Conservation (phyloP, 2,797 vertebrate species). For the Dendrocincla fuliginosa region DNA sequence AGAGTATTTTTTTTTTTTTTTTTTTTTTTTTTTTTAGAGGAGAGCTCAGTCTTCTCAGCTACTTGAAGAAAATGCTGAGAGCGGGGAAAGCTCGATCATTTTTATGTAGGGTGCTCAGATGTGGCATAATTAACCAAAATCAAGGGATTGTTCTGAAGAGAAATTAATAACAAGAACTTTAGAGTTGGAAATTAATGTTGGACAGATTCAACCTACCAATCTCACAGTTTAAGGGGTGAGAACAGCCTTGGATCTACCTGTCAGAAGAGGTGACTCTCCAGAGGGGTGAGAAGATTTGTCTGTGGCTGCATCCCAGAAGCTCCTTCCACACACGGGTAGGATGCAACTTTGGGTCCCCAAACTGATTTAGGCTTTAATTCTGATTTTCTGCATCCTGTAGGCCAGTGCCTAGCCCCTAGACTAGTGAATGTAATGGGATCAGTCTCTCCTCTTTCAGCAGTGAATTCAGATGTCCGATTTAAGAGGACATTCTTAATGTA, state of each 20-base stretch:
- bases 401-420: neutral
- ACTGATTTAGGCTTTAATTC: neutral
- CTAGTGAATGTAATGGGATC: neutral
- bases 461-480: neutral
- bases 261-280: neutral
- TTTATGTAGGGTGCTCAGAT: neutral
- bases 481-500: neutral
- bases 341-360: rapidly evolving
- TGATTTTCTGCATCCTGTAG: neutral
- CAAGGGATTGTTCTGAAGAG: neutral
- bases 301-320: neutral
- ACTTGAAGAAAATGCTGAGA: neutral
- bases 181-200: neutral
- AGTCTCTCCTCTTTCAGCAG: neutral
- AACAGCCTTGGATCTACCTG: neutral
- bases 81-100: neutral
- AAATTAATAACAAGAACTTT: neutral
- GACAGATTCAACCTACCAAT: neutral
- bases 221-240: neutral
- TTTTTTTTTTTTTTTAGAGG: neutral
- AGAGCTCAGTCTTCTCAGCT: neutral
- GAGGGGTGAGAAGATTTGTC: neutral
- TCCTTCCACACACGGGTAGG: neutral
- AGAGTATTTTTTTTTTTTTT: too few relatives aligned
- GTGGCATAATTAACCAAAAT: neutral